phyloP scores from a whole-genome alignment of 2,888 invertebrate genomes.

The Troides oblongomaculatus region DNA sequence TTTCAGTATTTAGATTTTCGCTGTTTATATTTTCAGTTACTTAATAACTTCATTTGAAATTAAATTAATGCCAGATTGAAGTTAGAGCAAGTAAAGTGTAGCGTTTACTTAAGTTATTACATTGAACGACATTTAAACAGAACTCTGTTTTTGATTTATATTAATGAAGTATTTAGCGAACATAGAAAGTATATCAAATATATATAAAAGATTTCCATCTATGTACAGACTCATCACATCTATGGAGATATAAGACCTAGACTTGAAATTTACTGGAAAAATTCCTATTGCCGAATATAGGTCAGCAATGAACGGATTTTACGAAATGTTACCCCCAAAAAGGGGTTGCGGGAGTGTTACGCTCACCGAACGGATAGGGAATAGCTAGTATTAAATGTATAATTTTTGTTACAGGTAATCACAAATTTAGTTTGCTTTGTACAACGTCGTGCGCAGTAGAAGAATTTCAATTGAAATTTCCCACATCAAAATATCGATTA shows the following conservation, averaged over 20 bases:
- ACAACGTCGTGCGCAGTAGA: neutral
- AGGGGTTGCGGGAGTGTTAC: too few relatives aligned
- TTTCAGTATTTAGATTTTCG: neutral
- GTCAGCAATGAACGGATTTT: too few relatives aligned
- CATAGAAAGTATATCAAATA: too few relatives aligned
- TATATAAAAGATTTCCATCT: too few relatives aligned
- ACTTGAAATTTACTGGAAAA: too few relatives aligned
- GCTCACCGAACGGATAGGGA: too few relatives aligned
- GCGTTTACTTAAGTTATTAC: conserved; percentile 6
- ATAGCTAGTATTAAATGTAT: neutral
- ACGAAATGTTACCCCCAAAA: too few relatives aligned
- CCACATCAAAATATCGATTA: neutral
- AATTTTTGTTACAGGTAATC: neutral
- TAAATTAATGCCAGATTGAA: conserved; percentile 17
- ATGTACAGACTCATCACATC: too few relatives aligned
- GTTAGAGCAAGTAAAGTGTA: conserved; percentile 6
- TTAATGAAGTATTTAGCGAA: too few relatives aligned
- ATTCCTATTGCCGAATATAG: too few relatives aligned
- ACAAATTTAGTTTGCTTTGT: neutral
- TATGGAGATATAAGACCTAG: too few relatives aligned
- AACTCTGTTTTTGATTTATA: neutral
- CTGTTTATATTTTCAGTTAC: conserved; percentile 11
- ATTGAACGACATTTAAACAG: neutral
- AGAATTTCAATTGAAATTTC: neutral
- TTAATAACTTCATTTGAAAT: conserved; percentile 5